Conservation (phyloP, 2,113 vertebrate species). For the Athene cunicularia region DNA sequence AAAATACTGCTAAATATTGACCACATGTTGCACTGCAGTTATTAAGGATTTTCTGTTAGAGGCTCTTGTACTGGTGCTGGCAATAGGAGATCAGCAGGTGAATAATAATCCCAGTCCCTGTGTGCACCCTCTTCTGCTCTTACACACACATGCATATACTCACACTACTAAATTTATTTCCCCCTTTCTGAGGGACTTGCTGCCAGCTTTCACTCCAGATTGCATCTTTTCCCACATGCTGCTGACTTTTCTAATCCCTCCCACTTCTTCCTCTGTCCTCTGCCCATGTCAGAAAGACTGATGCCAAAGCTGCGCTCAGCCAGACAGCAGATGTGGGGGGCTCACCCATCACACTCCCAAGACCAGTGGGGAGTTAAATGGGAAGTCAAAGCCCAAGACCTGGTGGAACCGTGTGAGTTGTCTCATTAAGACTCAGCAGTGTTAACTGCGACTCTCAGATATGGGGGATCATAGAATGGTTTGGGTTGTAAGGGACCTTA, state of each 20-base stretch:
- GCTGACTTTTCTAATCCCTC: not conserved
- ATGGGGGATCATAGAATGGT: not conserved
- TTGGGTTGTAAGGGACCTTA: no score
- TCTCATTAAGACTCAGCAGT: not conserved
- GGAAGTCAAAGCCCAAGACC: not conserved
- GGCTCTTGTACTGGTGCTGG: not conserved
- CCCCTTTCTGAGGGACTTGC: not conserved
- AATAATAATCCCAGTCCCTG: not conserved
- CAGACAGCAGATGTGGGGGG: accelerated
- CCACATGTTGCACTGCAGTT: accelerated
- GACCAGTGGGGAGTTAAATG: not conserved
- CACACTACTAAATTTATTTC: not conserved
- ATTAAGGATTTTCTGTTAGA: not conserved
- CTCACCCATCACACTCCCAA: not conserved
- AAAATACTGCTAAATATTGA: not conserved
- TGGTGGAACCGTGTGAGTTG: not conserved
- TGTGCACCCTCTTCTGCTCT: not conserved
- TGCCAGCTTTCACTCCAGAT: not conserved
- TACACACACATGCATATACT: not conserved
- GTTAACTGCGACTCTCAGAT: not conserved
- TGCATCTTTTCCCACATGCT: not conserved
- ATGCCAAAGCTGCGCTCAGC: not conserved
- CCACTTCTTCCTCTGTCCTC: not conserved
- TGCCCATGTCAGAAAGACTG: not conserved
- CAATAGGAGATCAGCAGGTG: not conserved